phyloP scores from a whole-genome alignment of 1,140 invertebrate species.

The Orussus abietinus region DNA sequence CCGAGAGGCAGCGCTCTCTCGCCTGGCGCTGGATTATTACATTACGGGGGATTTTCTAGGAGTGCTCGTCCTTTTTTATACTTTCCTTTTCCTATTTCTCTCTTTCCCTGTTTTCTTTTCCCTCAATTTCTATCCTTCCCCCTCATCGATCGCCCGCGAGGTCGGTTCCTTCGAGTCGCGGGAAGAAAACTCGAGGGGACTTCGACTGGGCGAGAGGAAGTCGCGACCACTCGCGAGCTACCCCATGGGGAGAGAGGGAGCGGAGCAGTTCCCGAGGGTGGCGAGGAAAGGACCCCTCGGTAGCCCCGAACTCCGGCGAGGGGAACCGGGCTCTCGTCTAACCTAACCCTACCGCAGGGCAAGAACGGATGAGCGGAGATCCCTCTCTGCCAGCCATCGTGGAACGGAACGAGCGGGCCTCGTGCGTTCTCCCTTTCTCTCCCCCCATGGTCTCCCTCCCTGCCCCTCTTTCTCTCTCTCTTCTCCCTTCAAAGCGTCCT shows the following conservation, averaged over 20 bases:
- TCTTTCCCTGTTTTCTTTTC: not conserved
- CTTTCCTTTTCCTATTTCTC: conserved; percentile 10
- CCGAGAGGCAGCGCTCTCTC: conserved; percentile 28
- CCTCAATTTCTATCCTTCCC: conserved; percentile 4
- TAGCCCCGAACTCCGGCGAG: not conserved
- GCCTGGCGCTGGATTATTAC: conserved; percentile 30
- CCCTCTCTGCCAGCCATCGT: conserved; percentile 25
- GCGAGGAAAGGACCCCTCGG: no score
- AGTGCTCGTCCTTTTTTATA: conserved; percentile 8
- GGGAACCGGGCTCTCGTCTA: conserved; percentile 10
- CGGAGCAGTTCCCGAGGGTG: not conserved
- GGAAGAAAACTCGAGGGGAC: no score
- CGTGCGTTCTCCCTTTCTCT: conserved; percentile 1
- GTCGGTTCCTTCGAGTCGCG: no score
- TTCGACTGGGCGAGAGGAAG: no score
- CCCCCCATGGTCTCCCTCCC: conserved; percentile 5
- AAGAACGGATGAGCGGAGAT: conserved; percentile 30
- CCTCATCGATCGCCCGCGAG: no score
- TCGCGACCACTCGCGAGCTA: no score
- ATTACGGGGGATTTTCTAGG: conserved; percentile 21
- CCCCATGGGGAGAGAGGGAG: conserved; percentile 2
- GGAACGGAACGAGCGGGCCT: conserved; percentile 6
- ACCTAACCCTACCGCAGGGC: conserved; percentile 23
- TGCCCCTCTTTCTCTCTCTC: conserved; percentile 14
- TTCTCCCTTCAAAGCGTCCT: conserved; percentile 40